phyloP scores from a whole-genome alignment of 1,140 invertebrate species.

The Lepeophtheirus salmonis region DNA sequence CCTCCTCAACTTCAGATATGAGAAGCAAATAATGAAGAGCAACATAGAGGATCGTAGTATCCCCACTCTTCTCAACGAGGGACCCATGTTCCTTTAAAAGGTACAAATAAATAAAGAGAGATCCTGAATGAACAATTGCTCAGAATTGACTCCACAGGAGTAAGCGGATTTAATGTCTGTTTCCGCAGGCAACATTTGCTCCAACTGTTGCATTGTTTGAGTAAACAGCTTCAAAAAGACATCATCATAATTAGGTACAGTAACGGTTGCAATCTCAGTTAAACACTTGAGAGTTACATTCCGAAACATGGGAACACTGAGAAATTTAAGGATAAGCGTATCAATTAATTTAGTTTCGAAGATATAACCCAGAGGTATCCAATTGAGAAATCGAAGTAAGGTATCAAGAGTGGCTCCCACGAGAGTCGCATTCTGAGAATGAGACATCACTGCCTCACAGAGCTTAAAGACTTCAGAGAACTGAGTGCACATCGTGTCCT shows the following conservation, averaged over 20 bases:
- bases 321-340: conserved; percentile 88
- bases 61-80: conserved; percentile 58
- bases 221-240: conserved; percentile 72
- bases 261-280: conserved; percentile 87
- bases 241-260: conserved; percentile 64
- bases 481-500: conserved; percentile 98
- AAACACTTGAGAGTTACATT: conserved; percentile 96
- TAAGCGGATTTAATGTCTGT: conserved; percentile 89
- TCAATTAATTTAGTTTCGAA: conserved; percentile 95
- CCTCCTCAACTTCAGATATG: conserved; percentile 96
- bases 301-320: conserved; percentile 90
- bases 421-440: conserved; percentile 83
- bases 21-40: conserved; percentile 73
- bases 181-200: conserved; percentile 66
- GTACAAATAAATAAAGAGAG: conserved; percentile 91
- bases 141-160: conserved; percentile 72
- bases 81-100: conserved; percentile 86
- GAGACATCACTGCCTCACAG: conserved; percentile 93
- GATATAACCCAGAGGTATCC: conserved; percentile 98
- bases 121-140: conserved; percentile 98
- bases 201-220: conserved; percentile 72
- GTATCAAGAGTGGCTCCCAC: conserved; percentile 89
- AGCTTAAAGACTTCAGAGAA: conserved; percentile 95
- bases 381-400: conserved; percentile 86
- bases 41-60: conserved; percentile 48